Evolutionary conservation across 1,140 invertebrate genomes (phyloP), one percentile per base, ranked within the genome.

Genomic region (Lineus longissimus): DNA sequence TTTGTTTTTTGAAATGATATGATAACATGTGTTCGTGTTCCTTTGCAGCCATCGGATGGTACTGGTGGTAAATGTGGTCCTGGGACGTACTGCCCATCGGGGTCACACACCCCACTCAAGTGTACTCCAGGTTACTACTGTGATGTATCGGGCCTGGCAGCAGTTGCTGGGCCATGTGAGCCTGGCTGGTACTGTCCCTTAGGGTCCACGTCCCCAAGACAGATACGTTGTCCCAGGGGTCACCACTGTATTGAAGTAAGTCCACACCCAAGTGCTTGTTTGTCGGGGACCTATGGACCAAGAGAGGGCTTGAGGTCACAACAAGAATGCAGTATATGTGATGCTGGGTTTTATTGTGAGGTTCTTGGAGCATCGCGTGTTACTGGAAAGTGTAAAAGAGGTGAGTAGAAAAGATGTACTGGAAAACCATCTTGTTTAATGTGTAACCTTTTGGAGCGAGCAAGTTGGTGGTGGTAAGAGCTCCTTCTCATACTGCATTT

Each of bases 51-150:
- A 36, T 36, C 33, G 4, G 33, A 36, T 15, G 15, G 33, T 7
- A 11, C 25, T n/a, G 77, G 77, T 33, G 76, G 74, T 25, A 40
- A 70, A 25, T 79, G 77, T 63, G 62, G 66, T 45, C 55, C 72
- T 9, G 75, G 77, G 4, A 70, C 65, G 36, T 79, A 67, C 71
- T 79, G 77, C 62, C 77, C 76, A 7, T 65, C 64, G 22, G 76
- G 76, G 1, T 74, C 75, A 2, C 61, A 40, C 13, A 68, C 62
- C 33, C 69, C 70, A 61, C 54, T 62, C 36, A 66, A 69, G 15
- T 79, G 77, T 65, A 77, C 75, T 9, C 68, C 74, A 23, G 76
- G 76, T 43, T 64, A 73, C 55, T 77, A 77, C 66, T 79, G 77
- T 64, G 61, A 72, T 30, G 69, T 70, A 11, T 17, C 62, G 30